Evolutionary conservation across 2,888 invertebrate genomes (phyloP).

Genomic region (Cordylochernes scorpioides): DNA sequence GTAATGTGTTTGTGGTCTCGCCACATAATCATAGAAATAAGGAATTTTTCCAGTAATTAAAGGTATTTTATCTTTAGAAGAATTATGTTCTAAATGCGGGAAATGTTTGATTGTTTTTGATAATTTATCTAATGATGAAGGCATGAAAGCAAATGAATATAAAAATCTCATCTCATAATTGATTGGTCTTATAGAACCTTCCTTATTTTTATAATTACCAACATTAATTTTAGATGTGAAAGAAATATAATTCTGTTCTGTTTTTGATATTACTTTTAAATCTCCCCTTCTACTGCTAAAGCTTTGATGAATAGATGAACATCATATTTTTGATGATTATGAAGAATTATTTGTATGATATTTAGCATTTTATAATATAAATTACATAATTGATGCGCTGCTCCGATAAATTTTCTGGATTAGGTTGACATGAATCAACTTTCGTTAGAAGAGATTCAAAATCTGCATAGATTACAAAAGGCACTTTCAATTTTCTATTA

Average conservation of each 20-base stretch:
- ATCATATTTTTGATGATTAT: conserved; percentile 6
- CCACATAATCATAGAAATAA: conserved; percentile 18
- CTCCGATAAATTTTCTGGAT: no score
- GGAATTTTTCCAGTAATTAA: conserved; percentile 16
- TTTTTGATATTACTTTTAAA: conserved; percentile 13
- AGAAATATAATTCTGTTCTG: conserved; percentile 14
- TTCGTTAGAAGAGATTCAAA: no score
- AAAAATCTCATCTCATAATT: conserved; percentile 14
- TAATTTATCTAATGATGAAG: conserved; percentile 7
- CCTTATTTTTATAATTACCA: neutral
- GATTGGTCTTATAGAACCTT: no score
- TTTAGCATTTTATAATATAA: no score
- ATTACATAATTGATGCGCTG: no score
- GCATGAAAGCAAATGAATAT: conserved; percentile 13
- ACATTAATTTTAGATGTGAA: conserved; percentile 3
- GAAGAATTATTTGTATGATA: conserved; percentile 3
- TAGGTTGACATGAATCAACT: no score
- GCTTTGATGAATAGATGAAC: conserved; percentile 6
- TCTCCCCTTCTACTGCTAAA: no score
- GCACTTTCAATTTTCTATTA: no score
- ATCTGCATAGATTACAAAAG: no score
- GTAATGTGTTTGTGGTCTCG: no score
- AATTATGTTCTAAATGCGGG: conserved; percentile 7
- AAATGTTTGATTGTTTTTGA: conserved; percentile 11
- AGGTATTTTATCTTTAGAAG: conserved; percentile 3